Evolutionary conservation across 2,888 invertebrate species (phyloP).

Genomic region (Sympetrum striolatum): DNA sequence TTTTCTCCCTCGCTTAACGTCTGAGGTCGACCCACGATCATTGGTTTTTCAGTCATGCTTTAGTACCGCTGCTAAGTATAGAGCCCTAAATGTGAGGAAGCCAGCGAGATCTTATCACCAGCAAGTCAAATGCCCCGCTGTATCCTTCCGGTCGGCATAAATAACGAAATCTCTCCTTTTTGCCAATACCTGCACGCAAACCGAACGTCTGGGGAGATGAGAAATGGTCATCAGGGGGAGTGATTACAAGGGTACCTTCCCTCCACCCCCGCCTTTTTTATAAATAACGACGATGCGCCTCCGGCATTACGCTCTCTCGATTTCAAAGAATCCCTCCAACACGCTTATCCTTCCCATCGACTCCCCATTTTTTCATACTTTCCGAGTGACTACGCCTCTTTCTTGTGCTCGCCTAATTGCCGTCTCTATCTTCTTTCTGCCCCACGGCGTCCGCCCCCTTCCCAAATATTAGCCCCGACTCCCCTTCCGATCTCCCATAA

Average conservation of each 20-base stretch:
- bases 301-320: background rate
- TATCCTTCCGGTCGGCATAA: background rate
- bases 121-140: background rate
- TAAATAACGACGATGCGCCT: background rate
- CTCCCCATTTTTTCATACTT: background rate
- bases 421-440: background rate
- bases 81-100: background rate
- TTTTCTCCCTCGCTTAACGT: no score
- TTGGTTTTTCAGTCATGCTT: no score
- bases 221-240: background rate
- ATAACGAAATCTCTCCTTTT: background rate
- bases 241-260: background rate
- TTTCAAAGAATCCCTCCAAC: background rate
- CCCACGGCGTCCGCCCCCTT: background rate
- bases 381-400: background rate
- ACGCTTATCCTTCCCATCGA: background rate
- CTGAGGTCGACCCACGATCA: no score
- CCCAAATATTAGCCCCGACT: background rate
- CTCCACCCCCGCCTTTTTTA: background rate
- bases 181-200: background rate
- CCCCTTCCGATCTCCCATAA: background rate
- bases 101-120: background rate
- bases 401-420: background rate
- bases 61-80: background rate
- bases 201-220: background rate